phyloP scores from a whole-genome alignment of 2,888 invertebrate genomes.

The Orthosia gothica region DNA sequence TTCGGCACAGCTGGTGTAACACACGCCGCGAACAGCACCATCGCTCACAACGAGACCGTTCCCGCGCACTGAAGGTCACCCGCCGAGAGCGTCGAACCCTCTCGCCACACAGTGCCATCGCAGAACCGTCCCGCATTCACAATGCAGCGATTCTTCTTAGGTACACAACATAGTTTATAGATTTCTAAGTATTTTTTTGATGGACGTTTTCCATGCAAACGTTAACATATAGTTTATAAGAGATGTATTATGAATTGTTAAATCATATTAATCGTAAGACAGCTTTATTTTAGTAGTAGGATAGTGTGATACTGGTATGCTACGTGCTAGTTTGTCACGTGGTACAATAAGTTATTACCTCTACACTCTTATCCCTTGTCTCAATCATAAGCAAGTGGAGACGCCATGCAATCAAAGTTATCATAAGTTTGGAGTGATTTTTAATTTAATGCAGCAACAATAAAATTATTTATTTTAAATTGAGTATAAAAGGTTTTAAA shows the following conservation, averaged over 20 bases:
- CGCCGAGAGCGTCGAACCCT: constrained; percentile 36
- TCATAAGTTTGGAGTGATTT: constrained; percentile 41
- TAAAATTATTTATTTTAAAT: constrained; percentile 35
- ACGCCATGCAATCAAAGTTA: constrained; percentile 43
- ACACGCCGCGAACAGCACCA: constrained; percentile 22
- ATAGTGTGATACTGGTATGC: constrained; percentile 38
- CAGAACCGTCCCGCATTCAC: constrained; percentile 70
- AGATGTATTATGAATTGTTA: constrained; percentile 69
- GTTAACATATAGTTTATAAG: constrained; percentile 69
- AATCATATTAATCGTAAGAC: constrained; percentile 65
- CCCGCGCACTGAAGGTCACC: constrained; percentile 30
- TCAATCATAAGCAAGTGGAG: neutral
- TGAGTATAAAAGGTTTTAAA: constrained; percentile 27
- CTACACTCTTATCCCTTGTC: constrained; percentile 20
- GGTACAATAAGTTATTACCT: constrained; percentile 35
- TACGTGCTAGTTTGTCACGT: constrained; percentile 22
- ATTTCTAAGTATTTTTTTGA: constrained; percentile 66
- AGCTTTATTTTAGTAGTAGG: constrained; percentile 64
- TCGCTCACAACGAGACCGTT: constrained; percentile 42
- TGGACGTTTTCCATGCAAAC: constrained; percentile 72
- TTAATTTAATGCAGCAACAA: constrained; percentile 24
- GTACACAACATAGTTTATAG: constrained; percentile 63
- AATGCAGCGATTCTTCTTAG: constrained; percentile 68
- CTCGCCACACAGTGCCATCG: constrained; percentile 75
- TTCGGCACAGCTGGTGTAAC: constrained; percentile 77